A percentile compares a stretch with the other conserved stretches of the same genome.
These are phyloP conservation scores for Helogale parvula DNA, from an alignment of 2,113 vertebrate species.

Conservation along the genomic window DNA sequence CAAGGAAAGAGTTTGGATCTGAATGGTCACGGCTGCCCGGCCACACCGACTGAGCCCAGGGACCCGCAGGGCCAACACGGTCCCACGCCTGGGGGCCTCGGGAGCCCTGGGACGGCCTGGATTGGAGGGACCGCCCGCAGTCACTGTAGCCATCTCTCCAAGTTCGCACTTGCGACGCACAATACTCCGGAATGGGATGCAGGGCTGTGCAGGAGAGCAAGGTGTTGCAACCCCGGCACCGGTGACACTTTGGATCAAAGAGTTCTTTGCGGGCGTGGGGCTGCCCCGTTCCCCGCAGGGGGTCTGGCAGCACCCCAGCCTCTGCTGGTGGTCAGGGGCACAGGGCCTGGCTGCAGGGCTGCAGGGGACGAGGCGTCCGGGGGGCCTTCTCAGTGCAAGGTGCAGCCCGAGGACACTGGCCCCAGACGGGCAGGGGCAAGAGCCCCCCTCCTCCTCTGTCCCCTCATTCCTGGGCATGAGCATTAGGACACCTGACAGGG, in stretches of 20 bases:
- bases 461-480: background rate
- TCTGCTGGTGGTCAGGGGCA: background rate
- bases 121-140: background rate
- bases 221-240: rapidly evolving
- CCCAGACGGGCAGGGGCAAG: background rate
- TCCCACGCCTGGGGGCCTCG: no score
- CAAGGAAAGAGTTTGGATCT: no score
- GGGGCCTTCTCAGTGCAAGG: background rate
- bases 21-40: rapidly evolving
- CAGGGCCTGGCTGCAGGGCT: background rate
- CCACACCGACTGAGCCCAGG: background rate
- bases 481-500: background rate
- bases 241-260: no score
- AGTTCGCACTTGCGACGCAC: background rate
- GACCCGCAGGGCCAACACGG: rapidly evolving
- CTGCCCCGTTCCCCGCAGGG: rapidly evolving
- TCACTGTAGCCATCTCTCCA: background rate
- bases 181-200: rapidly evolving
- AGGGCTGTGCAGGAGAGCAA: rapidly evolving
- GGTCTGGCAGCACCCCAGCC: background rate
- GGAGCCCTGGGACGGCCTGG: background rate
- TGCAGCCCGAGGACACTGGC: background rate
- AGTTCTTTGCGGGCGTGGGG: rapidly evolving
- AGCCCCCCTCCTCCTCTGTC: background rate
- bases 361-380: rapidly evolving